Conservation (phyloP, 2,888 invertebrate genomes). For the Dusona sp. region DNA sequence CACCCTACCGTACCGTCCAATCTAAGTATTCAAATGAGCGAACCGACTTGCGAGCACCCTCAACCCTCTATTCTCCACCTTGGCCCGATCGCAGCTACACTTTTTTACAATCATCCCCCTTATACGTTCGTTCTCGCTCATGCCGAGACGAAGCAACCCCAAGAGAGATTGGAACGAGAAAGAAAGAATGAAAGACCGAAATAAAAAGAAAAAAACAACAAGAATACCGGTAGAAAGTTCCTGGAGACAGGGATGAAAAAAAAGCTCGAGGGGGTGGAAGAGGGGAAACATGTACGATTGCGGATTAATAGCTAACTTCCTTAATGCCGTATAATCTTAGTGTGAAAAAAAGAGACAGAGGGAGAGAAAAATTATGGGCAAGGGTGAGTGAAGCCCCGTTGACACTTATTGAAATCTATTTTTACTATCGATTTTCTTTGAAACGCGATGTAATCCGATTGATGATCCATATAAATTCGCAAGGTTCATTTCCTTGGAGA, state of each 20-base stretch:
- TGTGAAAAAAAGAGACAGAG: neutral
- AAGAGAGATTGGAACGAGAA: constrained; percentile 31
- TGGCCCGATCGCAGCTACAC: constrained; percentile 74
- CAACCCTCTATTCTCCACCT: constrained; percentile 35
- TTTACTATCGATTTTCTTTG: constrained; percentile 33
- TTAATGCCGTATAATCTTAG: constrained; percentile 59
- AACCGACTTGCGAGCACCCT: constrained; percentile 75
- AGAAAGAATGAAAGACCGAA: constrained; percentile 8
- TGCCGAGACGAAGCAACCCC: constrained; percentile 16
- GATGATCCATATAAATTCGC: constrained; percentile 15
- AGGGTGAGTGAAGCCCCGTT: neutral
- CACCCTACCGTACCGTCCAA: constrained; percentile 80
- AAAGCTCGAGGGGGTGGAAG: constrained; percentile 12
- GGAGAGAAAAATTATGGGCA: neutral
- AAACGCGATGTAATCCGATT: constrained; percentile 13
- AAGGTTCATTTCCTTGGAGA: constrained; percentile 6
- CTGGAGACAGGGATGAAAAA: constrained; percentile 4
- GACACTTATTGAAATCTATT: constrained; percentile 67
- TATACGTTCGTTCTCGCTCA: constrained; percentile 51
- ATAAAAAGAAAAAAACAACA: neutral
- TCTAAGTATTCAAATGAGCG: constrained; percentile 85
- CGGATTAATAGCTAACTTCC: constrained; percentile 65
- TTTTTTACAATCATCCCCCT: constrained; percentile 80
- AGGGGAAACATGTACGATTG: constrained; percentile 54
- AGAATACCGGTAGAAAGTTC: constrained; percentile 1